Evolutionary conservation across 1,140 invertebrate genomes (phyloP).

Genomic region (Lineus longissimus): DNA sequence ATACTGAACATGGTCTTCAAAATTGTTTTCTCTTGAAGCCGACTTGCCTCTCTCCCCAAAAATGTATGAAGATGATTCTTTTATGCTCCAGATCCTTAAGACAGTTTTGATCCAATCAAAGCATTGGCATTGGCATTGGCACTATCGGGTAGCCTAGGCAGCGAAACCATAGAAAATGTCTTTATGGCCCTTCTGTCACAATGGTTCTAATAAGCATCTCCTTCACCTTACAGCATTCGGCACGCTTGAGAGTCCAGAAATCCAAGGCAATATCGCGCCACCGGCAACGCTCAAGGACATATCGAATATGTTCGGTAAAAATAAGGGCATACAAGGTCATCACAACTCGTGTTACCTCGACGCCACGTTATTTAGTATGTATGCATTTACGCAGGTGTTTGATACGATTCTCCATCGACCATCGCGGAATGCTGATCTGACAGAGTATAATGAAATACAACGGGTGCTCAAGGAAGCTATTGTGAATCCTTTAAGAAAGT

Average conservation of each 20-base stretch:
- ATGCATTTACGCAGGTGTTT: conserved; percentile 91
- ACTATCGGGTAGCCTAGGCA: too few relatives aligned
- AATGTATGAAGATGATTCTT: too few relatives aligned
- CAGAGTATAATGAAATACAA: conserved; percentile 82
- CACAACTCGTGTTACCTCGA: conserved; percentile 98
- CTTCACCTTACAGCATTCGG: conserved; percentile 52
- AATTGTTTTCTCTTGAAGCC: too few relatives aligned
- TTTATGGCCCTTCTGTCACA: too few relatives aligned
- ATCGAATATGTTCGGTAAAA: conserved; percentile 45
- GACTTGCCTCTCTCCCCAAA: too few relatives aligned
- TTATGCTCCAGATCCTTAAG: too few relatives aligned
- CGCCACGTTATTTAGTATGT: conserved; percentile 94
- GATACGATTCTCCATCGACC: conserved; percentile 80
- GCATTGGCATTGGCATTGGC: too few relatives aligned
- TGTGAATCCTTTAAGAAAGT: conserved; percentile 85
- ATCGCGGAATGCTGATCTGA: conserved; percentile 69
- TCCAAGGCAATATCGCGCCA: conserved; percentile 74
- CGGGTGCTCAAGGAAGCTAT: conserved; percentile 87
- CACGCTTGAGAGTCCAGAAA: conserved; percentile 69
- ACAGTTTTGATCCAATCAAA: too few relatives aligned
- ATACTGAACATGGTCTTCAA: too few relatives aligned
- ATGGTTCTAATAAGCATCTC: background rate
- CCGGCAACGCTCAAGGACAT: conserved; percentile 49
- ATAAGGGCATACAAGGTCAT: conserved; percentile 87
- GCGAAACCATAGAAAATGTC: too few relatives aligned